phyloP scores from a whole-genome alignment of 2,888 invertebrate genomes.

The Thumatha senex region DNA sequence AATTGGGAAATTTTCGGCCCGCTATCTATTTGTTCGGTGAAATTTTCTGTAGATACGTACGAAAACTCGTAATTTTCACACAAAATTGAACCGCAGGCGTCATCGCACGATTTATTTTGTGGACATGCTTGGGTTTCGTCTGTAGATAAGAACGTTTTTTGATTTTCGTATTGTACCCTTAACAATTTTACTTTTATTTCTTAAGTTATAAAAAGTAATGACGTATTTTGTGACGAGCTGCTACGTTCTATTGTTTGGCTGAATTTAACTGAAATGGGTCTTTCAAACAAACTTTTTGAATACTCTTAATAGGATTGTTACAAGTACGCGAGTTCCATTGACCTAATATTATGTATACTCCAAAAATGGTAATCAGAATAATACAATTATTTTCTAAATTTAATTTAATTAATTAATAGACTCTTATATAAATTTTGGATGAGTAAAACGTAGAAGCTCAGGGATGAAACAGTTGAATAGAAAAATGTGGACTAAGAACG shows the following conservation, averaged over 20 bases:
- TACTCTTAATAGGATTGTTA: constrained; percentile 21
- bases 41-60: constrained; percentile 42
- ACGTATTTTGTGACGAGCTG: constrained; percentile 65
- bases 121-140: constrained; percentile 58
- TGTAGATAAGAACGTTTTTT: constrained; percentile 56
- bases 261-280: constrained; percentile 40
- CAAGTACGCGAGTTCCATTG: constrained; percentile 15
- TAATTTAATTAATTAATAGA: background rate
- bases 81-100: constrained; percentile 67
- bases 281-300: constrained; percentile 32
- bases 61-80: constrained; percentile 64
- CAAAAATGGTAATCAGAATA: background rate
- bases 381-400: background rate
- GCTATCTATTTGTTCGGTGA: constrained; percentile 47
- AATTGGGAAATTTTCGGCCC: constrained; percentile 50
- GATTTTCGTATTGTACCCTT: constrained; percentile 51
- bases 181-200: constrained; percentile 62
- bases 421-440: too few species aligned
- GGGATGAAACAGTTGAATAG: too few species aligned
- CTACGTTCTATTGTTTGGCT: constrained; percentile 55
- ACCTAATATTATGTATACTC: background rate
- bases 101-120: constrained; percentile 66
- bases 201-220: constrained; percentile 72
- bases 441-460: too few species aligned
- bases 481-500: too few species aligned